phyloP scores from a whole-genome alignment of 2,113 vertebrate species.

The Oceanites oceanicus region DNA sequence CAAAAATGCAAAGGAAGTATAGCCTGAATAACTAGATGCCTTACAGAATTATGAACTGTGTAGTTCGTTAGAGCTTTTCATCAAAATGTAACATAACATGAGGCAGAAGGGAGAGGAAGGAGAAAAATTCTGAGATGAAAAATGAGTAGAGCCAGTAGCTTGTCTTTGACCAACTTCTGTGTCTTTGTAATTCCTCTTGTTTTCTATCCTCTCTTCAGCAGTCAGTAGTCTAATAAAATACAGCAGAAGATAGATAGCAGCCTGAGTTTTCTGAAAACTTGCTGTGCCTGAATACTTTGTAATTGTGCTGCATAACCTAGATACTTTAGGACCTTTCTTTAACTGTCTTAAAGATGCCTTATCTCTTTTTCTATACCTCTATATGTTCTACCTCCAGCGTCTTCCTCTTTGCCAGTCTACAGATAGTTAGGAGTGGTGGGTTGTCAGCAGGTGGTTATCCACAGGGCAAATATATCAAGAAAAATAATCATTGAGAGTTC shows the following conservation, averaged over 20 bases:
- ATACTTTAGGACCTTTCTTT: neutral
- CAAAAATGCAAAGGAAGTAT: constrained; percentile 29
- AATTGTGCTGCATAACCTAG: neutral
- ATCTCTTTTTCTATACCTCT: neutral
- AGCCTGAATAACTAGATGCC: neutral
- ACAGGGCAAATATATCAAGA: neutral
- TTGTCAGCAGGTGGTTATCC: neutral
- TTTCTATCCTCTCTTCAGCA: neutral
- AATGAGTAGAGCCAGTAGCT: neutral
- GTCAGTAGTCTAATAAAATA: neutral
- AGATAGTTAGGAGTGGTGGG: neutral
- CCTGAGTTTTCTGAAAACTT: neutral
- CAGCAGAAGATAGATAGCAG: neutral
- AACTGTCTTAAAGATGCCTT: neutral
- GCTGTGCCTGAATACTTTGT: neutral
- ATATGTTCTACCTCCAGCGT: neutral
- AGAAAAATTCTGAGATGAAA: constrained; percentile 3
- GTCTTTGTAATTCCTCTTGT: constrained; percentile 12
- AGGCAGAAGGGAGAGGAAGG: neutral
- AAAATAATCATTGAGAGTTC: neutral
- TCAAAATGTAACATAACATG: constrained; percentile 5
- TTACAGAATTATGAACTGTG: constrained; percentile 1
- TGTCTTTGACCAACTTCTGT: neutral
- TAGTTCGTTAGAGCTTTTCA: constrained; percentile 7
- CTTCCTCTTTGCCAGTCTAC: neutral